A percentile compares a stretch with the other conserved stretches of the same genome.
Evolutionary conservation across 2,888 invertebrate genomes (phyloP).

Genomic region (Drosophila kambysellisi): DNA sequence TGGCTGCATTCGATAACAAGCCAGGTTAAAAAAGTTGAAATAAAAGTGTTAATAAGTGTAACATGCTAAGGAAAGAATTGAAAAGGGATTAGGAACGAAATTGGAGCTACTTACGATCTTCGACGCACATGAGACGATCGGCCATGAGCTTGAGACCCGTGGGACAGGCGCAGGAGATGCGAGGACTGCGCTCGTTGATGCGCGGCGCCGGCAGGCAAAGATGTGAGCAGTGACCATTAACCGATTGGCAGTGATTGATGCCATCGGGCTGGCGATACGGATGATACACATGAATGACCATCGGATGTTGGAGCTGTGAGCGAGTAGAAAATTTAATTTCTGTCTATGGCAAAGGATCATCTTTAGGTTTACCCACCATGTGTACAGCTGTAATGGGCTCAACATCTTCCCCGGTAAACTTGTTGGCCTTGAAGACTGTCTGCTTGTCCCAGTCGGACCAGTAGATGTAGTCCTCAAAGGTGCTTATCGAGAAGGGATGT

Average conservation of each 20-base stretch:
- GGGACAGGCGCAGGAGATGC: conserved; percentile 95
- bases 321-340: background rate
- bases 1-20: conserved; percentile 38
- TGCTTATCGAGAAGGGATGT: conserved; percentile 98
- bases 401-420: conserved; percentile 94
- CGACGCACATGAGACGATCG: conserved; percentile 94
- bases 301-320: conserved; percentile 92
- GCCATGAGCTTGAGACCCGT: conserved; percentile 91
- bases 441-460: conserved; percentile 99
- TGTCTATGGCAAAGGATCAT: background rate
- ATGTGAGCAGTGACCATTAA: conserved; percentile 95
- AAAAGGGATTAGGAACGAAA: background rate
- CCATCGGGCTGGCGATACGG: conserved; percentile 97
- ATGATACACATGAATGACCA: conserved; percentile 98
- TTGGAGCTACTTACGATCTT: conserved; percentile 92
- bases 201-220: conserved; percentile 96
- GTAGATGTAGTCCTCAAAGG: conserved; percentile 98
- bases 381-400: conserved; percentile 91
- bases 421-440: conserved; percentile 95
- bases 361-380: conserved; percentile 87
- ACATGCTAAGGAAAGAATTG: conserved; percentile 27
- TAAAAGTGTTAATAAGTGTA: conserved; percentile 25
- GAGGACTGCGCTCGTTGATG: conserved; percentile 91
- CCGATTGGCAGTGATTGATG: conserved; percentile 95
- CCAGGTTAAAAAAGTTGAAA: conserved; percentile 25